A percentile compares a stretch with the other conserved stretches of the same genome.
Evolutionary conservation across 1,140 invertebrate species (phyloP).

Genomic region (Polypedilum vanderplanki): DNA sequence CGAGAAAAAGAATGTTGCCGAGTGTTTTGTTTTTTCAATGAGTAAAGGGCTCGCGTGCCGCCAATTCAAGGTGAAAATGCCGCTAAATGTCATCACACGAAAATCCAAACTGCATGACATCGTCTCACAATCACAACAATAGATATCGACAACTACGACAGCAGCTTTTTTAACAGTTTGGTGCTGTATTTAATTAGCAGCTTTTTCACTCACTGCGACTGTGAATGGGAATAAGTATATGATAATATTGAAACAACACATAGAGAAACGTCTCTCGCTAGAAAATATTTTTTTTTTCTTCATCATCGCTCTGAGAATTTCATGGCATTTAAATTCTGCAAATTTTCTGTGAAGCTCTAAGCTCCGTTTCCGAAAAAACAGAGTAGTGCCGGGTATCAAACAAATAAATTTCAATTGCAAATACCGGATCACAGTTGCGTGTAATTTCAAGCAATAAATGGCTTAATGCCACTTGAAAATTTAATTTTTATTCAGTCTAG

Average conservation of each 20-base stretch:
- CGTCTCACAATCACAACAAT: background rate
- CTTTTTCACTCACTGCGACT: background rate
- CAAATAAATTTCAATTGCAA: too few relatives aligned
- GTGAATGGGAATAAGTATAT: slow-evolving; percentile 1
- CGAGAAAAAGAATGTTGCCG: background rate
- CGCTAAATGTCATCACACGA: background rate
- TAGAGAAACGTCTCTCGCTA: background rate
- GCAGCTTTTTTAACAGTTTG: background rate
- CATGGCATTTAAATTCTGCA: slow-evolving; percentile 4
- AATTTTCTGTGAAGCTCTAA: background rate
- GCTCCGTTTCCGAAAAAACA: background rate
- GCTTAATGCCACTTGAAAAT: too few relatives aligned
- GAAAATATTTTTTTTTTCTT: background rate
- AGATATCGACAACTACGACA: background rate
- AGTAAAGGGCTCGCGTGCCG: background rate
- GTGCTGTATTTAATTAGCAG: slow-evolving; percentile 3
- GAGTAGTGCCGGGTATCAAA: too few relatives aligned
- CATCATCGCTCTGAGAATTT: background rate
- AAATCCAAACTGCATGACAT: background rate
- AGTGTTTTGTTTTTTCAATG: too few relatives aligned
- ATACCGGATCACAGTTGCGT: too few relatives aligned
- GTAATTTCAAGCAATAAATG: too few relatives aligned
- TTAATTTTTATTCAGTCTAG: too few relatives aligned
- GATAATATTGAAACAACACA: background rate
- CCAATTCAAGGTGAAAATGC: background rate